These are phyloP conservation scores for Xenopus tropicalis DNA, from an alignment of 2,113 vertebrate species.

Conservation along the genomic window UCB_Xtro_10.0 CM004444.2:57943501-57944000, in stretches of 20 bases:
- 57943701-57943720: conserved; percentile 95
- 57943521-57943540: too few relatives aligned
- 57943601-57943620: too few relatives aligned
- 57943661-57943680: conserved; percentile 54
- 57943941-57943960: conserved; percentile 49
- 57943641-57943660: too few relatives aligned
- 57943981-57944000: conserved; percentile 66
- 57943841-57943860: conserved; percentile 56
- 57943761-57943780: conserved; percentile 63
- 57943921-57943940: conserved; percentile 60
- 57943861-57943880: conserved; percentile 62
- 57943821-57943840: conserved; percentile 37
- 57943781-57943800: conserved; percentile 58
- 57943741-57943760: conserved; percentile 85
- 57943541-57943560: too few relatives aligned
- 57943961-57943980: conserved; percentile 63
- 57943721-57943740: conserved; percentile 78
- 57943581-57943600: too few relatives aligned
- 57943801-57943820: conserved; percentile 60
- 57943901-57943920: conserved; percentile 32
- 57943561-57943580: too few relatives aligned
- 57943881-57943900: conserved; percentile 57
- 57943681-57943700: conserved; percentile 95
- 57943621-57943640: too few relatives aligned
- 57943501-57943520: too few relatives aligned